phyloP scores from a whole-genome alignment of 2,888 invertebrate species.

The Apoda limacodes region DNA sequence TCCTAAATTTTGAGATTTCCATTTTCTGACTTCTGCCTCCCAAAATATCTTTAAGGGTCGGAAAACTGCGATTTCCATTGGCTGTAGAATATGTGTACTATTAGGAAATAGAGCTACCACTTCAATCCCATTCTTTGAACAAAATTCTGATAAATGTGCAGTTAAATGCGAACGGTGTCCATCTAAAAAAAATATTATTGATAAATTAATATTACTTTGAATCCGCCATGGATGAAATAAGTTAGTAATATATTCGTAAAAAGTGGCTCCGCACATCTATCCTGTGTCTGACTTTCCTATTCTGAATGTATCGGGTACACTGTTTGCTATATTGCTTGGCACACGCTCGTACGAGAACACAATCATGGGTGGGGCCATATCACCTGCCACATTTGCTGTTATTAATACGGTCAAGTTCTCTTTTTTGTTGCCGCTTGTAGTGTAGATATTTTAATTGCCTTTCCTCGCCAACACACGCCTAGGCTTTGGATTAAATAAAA shows the following conservation, averaged over 20 bases:
- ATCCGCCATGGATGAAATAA: constrained; percentile 26
- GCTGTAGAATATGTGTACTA: constrained; percentile 12
- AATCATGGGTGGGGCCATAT: constrained; percentile 4
- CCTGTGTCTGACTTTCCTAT: background rate
- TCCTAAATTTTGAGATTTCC: too few relatives aligned
- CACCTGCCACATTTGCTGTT: constrained; percentile 2
- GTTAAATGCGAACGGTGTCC: constrained; percentile 11
- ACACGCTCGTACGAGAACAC: constrained; percentile 2
- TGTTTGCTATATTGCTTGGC: background rate
- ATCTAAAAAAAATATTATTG: constrained; percentile 18
- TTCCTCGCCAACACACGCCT: constrained; percentile 17
- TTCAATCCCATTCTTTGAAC: constrained; percentile 12
- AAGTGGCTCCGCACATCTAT: constrained; percentile 14
- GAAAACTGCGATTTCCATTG: constrained; percentile 15
- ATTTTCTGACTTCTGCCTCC: too few relatives aligned
- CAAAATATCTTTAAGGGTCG: too few relatives aligned
- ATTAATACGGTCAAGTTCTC: constrained; percentile 15
- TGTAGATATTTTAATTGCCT: constrained; percentile 24
- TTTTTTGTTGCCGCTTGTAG: constrained; percentile 21
- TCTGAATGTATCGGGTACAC: background rate
- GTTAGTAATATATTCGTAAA: constrained; percentile 15
- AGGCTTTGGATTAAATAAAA: constrained; percentile 23
- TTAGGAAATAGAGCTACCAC: constrained; percentile 13
- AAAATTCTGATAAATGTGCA: constrained; percentile 8
- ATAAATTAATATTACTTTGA: constrained; percentile 18